Conservation (phyloP, 2,113 vertebrate species). For the Tragelaphus strepsiceros region DNA sequence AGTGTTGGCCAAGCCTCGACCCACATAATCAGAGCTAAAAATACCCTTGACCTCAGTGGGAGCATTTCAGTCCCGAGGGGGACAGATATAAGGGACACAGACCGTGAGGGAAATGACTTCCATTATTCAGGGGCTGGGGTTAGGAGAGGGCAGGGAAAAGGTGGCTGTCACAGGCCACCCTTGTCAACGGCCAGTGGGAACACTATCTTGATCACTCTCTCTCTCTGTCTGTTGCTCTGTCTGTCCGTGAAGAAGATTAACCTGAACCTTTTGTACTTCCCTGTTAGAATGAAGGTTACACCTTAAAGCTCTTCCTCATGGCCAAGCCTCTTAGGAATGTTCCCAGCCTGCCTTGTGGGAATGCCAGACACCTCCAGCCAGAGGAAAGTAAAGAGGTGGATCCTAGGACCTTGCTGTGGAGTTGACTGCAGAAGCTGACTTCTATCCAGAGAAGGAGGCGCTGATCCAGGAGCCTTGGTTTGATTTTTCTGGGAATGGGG, state of each 20-base stretch:
- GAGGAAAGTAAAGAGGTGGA: neutral
- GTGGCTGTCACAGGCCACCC: neutral
- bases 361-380: neutral
- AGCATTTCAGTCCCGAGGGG: conserved; percentile 32
- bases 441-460: neutral
- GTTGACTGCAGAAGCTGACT: neutral
- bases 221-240: neutral
- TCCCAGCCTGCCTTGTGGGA: neutral
- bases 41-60: conserved; percentile 52
- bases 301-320: conserved; percentile 35
- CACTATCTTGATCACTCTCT: neutral
- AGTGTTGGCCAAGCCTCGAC: conserved; percentile 66
- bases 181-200: neutral
- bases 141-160: neutral
- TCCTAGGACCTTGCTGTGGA: neutral
- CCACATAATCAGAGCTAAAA: conserved; percentile 72
- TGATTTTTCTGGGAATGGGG: neutral
- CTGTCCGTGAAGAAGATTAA: neutral
- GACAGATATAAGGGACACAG: neutral
- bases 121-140: neutral
- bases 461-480: neutral
- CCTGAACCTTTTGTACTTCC: conserved; percentile 34
- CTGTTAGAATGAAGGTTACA: neutral
- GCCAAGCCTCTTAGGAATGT: conserved; percentile 19
- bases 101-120: neutral